These are phyloP conservation scores for Meloidogyne floridensis DNA, from an alignment of 1,140 invertebrate genomes.

Conservation along the genomic window DNA sequence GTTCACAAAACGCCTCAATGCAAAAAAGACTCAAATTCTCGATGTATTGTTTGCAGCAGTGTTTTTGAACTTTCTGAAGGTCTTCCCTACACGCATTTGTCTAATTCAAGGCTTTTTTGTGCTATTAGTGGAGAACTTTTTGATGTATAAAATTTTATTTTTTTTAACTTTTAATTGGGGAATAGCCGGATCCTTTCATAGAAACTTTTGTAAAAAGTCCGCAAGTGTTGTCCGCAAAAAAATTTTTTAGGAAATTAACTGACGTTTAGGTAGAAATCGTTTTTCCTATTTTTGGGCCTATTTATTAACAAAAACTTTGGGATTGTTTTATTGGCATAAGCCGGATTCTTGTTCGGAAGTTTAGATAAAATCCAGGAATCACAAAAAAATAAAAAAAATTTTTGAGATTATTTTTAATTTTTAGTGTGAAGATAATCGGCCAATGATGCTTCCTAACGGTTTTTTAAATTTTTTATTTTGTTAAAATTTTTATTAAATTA, in stretches of 20 bases:
- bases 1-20: slow-evolving; percentile 54
- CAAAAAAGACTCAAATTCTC: slow-evolving; percentile 41
- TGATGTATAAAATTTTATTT: not conserved
- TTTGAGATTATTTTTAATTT: not conserved
- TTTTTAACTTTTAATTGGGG: not conserved
- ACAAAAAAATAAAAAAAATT: no score
- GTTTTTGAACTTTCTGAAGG: slow-evolving; percentile 82
- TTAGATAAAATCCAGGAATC: no score
- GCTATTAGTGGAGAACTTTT: slow-evolving; percentile 85
- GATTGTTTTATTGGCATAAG: no score
- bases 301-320: no score
- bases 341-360: no score
- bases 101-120: slow-evolving; percentile 83
- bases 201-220: no score
- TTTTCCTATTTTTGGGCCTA: no score
- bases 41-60: slow-evolving; percentile 89
- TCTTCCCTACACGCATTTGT: slow-evolving; percentile 91
- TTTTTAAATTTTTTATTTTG: not conserved
- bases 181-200: not conserved
- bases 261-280: no score
- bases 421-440: slow-evolving; percentile 89
- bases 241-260: no score
- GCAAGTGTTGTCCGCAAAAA: no score
- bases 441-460: slow-evolving; percentile 96
- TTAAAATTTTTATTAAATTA: not conserved